Evolutionary conservation across 1,140 invertebrate genomes (phyloP).

Genomic region (Leptopilina clavipes): DNA sequence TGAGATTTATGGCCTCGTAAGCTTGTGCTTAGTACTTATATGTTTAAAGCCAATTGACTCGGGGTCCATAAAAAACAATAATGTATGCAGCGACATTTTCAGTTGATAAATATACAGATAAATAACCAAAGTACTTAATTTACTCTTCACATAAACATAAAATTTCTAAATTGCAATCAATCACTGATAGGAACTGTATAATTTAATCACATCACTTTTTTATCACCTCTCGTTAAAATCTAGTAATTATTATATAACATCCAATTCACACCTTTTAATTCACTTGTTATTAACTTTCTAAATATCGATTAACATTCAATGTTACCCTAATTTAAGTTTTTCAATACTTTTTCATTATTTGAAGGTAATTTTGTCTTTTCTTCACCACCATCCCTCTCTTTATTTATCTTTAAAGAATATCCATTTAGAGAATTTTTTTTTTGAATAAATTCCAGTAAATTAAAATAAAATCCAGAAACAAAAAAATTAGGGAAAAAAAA

Average conservation of each 20-base stretch:
- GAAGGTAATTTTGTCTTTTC: too few species aligned
- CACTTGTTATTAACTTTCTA: too few species aligned
- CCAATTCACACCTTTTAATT: too few species aligned
- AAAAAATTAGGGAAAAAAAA: too few species aligned
- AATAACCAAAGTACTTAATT: conserved; percentile 15
- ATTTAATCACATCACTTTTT: background rate
- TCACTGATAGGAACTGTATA: background rate
- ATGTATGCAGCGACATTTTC: background rate
- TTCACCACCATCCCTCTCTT: too few species aligned
- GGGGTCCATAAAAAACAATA: conserved; percentile 4
- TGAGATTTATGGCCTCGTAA: conserved; percentile 16
- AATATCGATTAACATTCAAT: too few species aligned
- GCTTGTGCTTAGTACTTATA: too few species aligned
- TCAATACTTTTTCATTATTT: too few species aligned
- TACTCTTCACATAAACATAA: background rate
- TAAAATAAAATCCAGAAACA: too few species aligned
- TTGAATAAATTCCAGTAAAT: too few species aligned
- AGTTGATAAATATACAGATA: conserved; percentile 12
- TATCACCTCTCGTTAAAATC: background rate
- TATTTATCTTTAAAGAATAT: too few species aligned
- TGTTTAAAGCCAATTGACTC: conserved; percentile 32
- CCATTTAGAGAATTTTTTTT: too few species aligned
- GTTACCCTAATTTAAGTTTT: background rate
- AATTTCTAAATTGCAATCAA: background rate
- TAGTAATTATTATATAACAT: background rate